Percentiles rank a stretch among this genome's conserved stretches.
These are phyloP conservation scores for Formica aserva DNA, from an alignment of 2,888 invertebrate genomes.

Conservation along the genomic window DNA sequence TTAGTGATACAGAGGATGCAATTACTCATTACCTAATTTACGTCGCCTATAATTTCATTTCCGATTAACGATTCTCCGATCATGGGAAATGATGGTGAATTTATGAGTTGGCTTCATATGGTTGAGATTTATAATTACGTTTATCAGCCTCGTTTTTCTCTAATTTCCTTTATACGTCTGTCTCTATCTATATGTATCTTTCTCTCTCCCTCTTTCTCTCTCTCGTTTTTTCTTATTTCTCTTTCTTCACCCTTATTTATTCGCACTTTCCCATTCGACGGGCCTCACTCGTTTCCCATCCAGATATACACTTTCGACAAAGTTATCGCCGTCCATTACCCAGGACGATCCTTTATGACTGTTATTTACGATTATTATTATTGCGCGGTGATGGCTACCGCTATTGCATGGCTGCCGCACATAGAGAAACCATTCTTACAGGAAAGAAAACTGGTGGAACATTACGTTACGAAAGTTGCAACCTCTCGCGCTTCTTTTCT, in stretches of 20 bases:
- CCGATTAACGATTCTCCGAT: constrained; percentile 66
- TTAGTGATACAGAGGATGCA: constrained; percentile 51
- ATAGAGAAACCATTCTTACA: constrained; percentile 66
- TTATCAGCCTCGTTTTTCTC: constrained; percentile 39
- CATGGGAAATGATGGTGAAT: constrained; percentile 69
- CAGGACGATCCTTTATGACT: constrained; percentile 75
- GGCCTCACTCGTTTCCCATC: constrained; percentile 57
- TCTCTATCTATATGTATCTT: too few relatives aligned
- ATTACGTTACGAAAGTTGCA: constrained; percentile 42
- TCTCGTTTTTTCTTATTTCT: neutral
- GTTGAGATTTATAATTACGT: constrained; percentile 68
- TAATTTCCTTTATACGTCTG: neutral
- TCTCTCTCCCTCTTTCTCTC: neutral
- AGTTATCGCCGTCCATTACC: constrained; percentile 69
- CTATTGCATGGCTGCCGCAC: constrained; percentile 61
- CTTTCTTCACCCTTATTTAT: constrained; percentile 44
- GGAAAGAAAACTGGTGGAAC: constrained; percentile 35
- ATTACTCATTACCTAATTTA: constrained; percentile 68
- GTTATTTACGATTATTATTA: constrained; percentile 81
- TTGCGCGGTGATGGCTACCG: constrained; percentile 69
- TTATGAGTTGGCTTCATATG: constrained; percentile 65
- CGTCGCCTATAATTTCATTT: constrained; percentile 62
- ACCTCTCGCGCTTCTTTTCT: constrained; percentile 2
- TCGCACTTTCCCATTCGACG: constrained; percentile 52
- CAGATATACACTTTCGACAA: constrained; percentile 66